Percentiles rank a stretch among this genome's conserved stretches.
These are phyloP conservation scores for Lepus americanus DNA, from an alignment of 2,113 vertebrate species.

Conservation along the genomic window DNA sequence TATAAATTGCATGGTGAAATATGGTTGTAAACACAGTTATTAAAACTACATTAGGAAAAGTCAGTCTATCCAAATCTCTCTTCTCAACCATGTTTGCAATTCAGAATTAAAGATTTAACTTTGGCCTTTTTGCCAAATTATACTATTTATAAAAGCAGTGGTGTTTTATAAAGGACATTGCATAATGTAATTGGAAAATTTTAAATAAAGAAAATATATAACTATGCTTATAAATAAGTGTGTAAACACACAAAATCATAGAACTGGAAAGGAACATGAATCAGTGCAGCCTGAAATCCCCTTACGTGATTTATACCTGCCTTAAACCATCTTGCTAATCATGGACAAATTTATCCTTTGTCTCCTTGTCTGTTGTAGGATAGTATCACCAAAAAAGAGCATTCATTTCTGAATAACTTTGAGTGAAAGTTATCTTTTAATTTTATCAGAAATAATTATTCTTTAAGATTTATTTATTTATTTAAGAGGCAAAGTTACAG, in stretches of 20 bases:
- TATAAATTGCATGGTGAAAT: slow-evolving; percentile 63
- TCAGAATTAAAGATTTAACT: neutral
- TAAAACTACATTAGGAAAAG: slow-evolving; percentile 59
- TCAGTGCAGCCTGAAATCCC: neutral
- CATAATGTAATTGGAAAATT: neutral
- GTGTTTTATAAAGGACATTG: neutral
- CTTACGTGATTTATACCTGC: neutral
- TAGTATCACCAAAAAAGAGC: too few relatives aligned
- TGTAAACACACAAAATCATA: neutral
- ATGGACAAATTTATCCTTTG: neutral
- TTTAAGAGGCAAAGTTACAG: too few relatives aligned
- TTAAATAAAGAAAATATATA: neutral
- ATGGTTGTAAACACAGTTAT: slow-evolving; percentile 67
- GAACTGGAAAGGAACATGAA: neutral
- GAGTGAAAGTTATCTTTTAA: too few relatives aligned
- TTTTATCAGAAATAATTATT: too few relatives aligned
- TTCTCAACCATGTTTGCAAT: neutral
- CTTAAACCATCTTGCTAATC: neutral
- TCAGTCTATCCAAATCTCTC: neutral
- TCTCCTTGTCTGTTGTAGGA: too few relatives aligned
- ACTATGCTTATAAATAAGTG: neutral
- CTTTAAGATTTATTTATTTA: too few relatives aligned
- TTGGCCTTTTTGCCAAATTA: neutral
- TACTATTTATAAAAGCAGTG: neutral
- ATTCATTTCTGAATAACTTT: too few relatives aligned